Base-by-base conservation (phyloP, 2,797 vertebrate species). In the Chelon auratus region DNA sequence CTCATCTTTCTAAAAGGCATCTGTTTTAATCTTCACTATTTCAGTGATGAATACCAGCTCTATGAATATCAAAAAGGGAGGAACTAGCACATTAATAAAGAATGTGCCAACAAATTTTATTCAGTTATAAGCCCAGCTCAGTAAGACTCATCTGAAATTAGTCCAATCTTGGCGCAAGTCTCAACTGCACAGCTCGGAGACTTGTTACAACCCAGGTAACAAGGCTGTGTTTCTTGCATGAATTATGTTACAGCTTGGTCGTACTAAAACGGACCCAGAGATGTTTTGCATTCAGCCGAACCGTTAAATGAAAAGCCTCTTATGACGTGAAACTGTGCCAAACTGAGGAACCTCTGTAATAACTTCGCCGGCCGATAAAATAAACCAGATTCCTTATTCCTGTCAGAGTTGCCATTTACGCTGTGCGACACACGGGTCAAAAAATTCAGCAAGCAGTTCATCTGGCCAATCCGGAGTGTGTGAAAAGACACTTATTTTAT, bases 401-500 rank as follows among this genome's bases (percentile, higher is more conserved):
- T 40, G 54, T 84, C 81, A 66, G 62, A 14, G 59, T 68, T 26
- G 43, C 50, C 53, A 33, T 81, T 72, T 68, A 74, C 75, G 66
- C n/a, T 42, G 33, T 68, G 15, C 0, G 18, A 71, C 45, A 71
- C 68, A 43, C 2, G 55, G 78, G 80, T 88, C 77, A 76, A 62
- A 26, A 72, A 66, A 71, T 63, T 75, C 58, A 72, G 62, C 67
- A 20, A 57, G 60, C 42, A 9, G 62, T 67, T 84, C 65, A 73
- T 82, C 62, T 53, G 77, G 68, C 80, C 78, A 70, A 74, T 78
- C 57, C 57, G 18, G 53, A 6, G 22, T 59, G 60, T 70, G 51
- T 73, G 59, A 77, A 78, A 79, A 72, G 70, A 83, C 77, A 80
- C 42, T 66, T 87, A 69, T 87, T 81, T 86, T 53, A 82, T 90